Evolutionary conservation across 2,113 vertebrate species (phyloP).

Genomic region (Forbesichthys papilliferus): DNA sequence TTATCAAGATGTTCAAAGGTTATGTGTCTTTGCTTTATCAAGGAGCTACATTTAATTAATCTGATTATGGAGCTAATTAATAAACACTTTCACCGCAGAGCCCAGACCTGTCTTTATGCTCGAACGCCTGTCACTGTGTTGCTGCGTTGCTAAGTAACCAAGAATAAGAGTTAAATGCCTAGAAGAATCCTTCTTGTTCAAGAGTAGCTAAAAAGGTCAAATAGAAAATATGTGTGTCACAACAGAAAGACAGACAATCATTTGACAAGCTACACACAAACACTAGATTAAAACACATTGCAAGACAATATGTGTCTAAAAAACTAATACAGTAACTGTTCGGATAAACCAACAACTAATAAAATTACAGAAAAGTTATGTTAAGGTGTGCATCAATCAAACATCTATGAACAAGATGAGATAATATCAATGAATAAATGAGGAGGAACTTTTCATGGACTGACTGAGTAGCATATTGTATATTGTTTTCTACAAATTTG

Average conservation of each 20-base stretch:
- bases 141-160: not conserved
- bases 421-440: too few relatives aligned
- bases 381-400: too few relatives aligned
- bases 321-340: too few relatives aligned
- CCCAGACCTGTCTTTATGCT: not conserved
- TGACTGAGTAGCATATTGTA: too few relatives aligned
- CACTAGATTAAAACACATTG: not conserved
- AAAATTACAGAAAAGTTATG: too few relatives aligned
- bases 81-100: not conserved
- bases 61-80: slow-evolving; percentile 17
- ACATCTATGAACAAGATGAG: too few relatives aligned
- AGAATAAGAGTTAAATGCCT: not conserved
- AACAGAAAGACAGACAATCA: not conserved
- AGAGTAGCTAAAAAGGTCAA: not conserved
- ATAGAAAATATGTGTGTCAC: not conserved
- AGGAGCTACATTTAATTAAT: slow-evolving; percentile 14
- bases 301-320: too few relatives aligned
- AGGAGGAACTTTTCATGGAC: too few relatives aligned
- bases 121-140: not conserved
- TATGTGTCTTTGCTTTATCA: not conserved
- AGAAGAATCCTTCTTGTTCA: not conserved
- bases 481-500: too few relatives aligned
- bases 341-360: too few relatives aligned
- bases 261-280: not conserved
- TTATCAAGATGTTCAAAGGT: not conserved